Percentiles rank a stretch among this genome's conserved stretches.
Evolutionary conservation across 2,888 invertebrate genomes (phyloP).

Genomic region (Diarsia brunnea): DNA sequence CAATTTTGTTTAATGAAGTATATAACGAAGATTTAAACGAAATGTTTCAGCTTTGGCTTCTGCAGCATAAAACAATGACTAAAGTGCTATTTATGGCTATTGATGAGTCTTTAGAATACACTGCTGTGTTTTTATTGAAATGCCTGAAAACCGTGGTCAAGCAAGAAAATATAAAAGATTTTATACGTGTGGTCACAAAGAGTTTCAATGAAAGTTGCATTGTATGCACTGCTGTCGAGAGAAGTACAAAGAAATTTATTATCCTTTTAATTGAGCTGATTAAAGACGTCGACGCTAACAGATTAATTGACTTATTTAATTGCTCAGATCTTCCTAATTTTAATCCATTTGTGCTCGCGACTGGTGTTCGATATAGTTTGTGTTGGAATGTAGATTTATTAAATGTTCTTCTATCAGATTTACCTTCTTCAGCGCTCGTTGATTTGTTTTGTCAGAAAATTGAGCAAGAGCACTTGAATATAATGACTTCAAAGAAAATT

Average conservation of each 20-base stretch:
- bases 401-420: slow-evolving; percentile 18
- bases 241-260: slow-evolving; percentile 23
- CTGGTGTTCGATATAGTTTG: slow-evolving; percentile 1
- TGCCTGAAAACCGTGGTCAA: slow-evolving; percentile 28
- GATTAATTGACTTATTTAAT: slow-evolving; percentile 40
- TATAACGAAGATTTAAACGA: background rate
- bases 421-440: slow-evolving; percentile 6
- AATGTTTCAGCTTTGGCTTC: slow-evolving; percentile 29
- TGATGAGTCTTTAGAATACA: slow-evolving; percentile 40
- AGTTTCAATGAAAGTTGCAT: slow-evolving; percentile 22
- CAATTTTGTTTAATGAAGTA: slow-evolving; percentile 31
- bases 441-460: slow-evolving; percentile 21
- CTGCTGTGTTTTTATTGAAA: slow-evolving; percentile 44
- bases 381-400: slow-evolving; percentile 19
- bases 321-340: slow-evolving; percentile 49
- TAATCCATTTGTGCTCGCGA: slow-evolving; percentile 40
- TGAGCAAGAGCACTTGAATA: background rate
- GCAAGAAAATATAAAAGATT: slow-evolving; percentile 18
- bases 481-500: slow-evolving; percentile 1
- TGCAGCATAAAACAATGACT: slow-evolving; percentile 10
- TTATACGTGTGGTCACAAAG: slow-evolving; percentile 25
- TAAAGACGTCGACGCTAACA: slow-evolving; percentile 25
- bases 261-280: slow-evolving; percentile 27
- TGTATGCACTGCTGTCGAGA: slow-evolving; percentile 35
- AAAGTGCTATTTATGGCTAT: slow-evolving; percentile 24